Evolutionary conservation across 2,888 invertebrate species (phyloP).

Genomic region (Aphodius granarius): DNA sequence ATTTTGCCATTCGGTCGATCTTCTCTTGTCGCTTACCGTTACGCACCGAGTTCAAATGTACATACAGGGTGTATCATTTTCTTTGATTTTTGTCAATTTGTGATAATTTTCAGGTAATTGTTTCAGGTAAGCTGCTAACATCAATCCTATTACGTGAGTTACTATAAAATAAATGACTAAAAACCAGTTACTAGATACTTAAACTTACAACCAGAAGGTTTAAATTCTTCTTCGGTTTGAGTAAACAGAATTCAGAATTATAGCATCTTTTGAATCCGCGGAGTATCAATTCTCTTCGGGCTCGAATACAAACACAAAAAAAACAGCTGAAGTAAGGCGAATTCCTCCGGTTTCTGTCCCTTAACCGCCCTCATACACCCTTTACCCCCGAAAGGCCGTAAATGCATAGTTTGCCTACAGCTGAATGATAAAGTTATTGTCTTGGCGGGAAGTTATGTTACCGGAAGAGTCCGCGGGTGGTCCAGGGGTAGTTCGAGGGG

Average conservation of each 20-base stretch:
- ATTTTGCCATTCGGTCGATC: background rate
- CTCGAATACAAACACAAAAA: background rate
- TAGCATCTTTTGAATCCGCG: background rate
- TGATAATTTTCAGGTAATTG: too few relatives aligned
- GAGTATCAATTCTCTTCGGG: background rate
- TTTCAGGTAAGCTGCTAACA: too few relatives aligned
- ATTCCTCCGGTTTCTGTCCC: constrained; percentile 31
- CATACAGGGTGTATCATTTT: too few relatives aligned
- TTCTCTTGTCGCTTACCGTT: too few relatives aligned
- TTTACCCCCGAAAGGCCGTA: background rate
- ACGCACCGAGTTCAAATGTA: too few relatives aligned
- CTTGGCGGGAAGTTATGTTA: background rate
- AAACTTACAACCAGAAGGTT: background rate
- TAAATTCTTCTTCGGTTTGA: background rate
- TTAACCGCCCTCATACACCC: constrained; percentile 41
- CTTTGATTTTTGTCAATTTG: too few relatives aligned
- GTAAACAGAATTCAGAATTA: background rate
- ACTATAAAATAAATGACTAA: background rate
- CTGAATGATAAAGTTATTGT: constrained; percentile 13
- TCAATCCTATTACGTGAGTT: too few relatives aligned
- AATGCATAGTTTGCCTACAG: background rate
- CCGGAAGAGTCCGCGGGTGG: background rate
- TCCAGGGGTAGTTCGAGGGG: constrained; percentile 2
- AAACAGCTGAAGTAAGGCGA: constrained; percentile 4
- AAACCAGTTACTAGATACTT: background rate